Evolutionary conservation across 2,797 vertebrate genomes (phyloP).

Genomic region (Hemibagrus guttatus): DNA sequence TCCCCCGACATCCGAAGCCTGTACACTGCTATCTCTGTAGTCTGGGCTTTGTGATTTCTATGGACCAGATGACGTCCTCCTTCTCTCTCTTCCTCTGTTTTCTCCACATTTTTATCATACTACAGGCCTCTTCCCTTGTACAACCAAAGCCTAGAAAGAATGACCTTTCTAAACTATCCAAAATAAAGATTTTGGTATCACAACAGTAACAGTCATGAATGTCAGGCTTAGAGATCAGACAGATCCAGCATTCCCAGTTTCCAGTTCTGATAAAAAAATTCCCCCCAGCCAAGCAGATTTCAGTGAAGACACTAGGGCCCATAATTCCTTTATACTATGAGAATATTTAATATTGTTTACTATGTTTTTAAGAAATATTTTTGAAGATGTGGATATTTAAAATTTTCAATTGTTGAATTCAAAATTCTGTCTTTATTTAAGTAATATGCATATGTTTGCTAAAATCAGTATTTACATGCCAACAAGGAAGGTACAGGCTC

Average conservation of each 20-base stretch:
- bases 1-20: conserved; percentile 45
- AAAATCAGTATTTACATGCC: not conserved
- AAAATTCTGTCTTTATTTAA: not conserved
- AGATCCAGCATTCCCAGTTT: conserved; percentile 6
- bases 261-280: conserved; percentile 1
- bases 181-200: conserved; percentile 7
- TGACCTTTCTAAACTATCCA: conserved; percentile 11
- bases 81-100: conserved; percentile 21
- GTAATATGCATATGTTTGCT: not conserved
- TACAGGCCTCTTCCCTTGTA: not conserved
- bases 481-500: not conserved
- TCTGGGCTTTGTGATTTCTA: conserved; percentile 38
- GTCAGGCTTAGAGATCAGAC: not conserved
- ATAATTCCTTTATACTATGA: not conserved
- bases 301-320: not conserved
- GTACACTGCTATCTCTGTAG: conserved; percentile 48
- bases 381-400: not conserved
- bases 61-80: conserved; percentile 51
- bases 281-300: not conserved
- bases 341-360: not conserved
- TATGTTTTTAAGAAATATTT: not conserved
- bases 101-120: conserved; percentile 27
- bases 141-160: conserved; percentile 6
- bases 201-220: conserved; percentile 12
- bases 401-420: not conserved